These are phyloP conservation scores for Platygyra sinensis DNA, from an alignment of 64 coral and sea anemone species.

Conservation along the genomic window DNA sequence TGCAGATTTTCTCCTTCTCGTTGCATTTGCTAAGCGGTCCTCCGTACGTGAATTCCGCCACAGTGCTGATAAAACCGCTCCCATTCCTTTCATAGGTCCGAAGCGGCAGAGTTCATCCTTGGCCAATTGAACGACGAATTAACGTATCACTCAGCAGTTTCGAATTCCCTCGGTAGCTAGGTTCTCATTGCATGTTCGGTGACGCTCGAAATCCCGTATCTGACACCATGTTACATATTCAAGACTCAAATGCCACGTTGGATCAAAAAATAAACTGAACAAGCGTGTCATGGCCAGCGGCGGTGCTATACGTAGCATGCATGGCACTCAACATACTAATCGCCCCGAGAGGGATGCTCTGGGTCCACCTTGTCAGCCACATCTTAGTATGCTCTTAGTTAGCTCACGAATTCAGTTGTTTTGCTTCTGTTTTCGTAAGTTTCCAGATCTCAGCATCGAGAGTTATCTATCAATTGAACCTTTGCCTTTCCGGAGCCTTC, in stretches of 20 bases:
- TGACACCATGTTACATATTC: background rate
- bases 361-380: no score
- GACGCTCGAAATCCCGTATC: no score
- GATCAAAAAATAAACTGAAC: no score
- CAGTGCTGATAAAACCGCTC: slow-evolving; percentile 40
- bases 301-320: no score
- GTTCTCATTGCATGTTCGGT: background rate
- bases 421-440: no score
- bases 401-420: background rate
- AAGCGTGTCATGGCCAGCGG: no score
- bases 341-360: no score
- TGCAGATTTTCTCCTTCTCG: slow-evolving; percentile 57
- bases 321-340: no score
- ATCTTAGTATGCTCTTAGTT: no score
- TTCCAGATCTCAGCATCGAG: background rate
- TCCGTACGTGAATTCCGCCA: background rate
- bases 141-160: slow-evolving; percentile 28
- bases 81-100: slow-evolving; percentile 26
- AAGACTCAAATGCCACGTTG: background rate
- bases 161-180: background rate
- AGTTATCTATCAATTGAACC: no score
- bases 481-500: no score
- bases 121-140: slow-evolving; percentile 36
- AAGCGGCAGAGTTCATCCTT: slow-evolving; percentile 25
- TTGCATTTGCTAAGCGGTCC: slow-evolving; percentile 13